Base-by-base conservation (phyloP, 64 coral and sea anemone species). In the Actinia equina region DNA sequence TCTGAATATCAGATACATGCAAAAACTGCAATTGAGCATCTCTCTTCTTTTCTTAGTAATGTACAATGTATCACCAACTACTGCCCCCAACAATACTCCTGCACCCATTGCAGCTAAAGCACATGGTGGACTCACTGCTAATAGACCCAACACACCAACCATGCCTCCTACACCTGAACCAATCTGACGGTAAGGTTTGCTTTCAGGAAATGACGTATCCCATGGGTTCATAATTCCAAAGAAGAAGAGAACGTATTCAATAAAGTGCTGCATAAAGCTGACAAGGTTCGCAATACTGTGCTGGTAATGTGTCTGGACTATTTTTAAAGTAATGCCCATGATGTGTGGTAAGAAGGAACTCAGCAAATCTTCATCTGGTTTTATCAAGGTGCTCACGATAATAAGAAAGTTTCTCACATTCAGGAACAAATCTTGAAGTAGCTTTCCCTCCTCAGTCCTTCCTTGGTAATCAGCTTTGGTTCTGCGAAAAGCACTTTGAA, bases 361-460 rank as follows among this genome's bases (percentile, higher is more conserved):
- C 10, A 85, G 45, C 49, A 85, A 53, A 23, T 85, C 17, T 3
- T 13, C 46, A 46, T 85, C 20, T 45, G 82, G 62, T 25, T 85
- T 85, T 25, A 90, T 41, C 41, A 85, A 7, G 12, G 69, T n/a
- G 17, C 43, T 77, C 20, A 71, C 83, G 70, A 85, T 90, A 17
- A 85, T 90, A 63, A 90, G 58, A 71, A 85, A 78, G 11, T 85
- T 90, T 43, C 82, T 84, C 0, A 37, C 69, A 57, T 90, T 90
- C 16, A 89, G 20, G 70, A 90, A 58, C 0, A 67, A 25, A 44
- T 85, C 89, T 27, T 90, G 46, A 41, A 90, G 9, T 37, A 52
- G 22, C 77, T 77, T 89, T 44, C 83, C 59, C 17, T 18, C 15
- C 18, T 60, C 63, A 37, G 30, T 37, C 30, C 30, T 37, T 9